These are phyloP conservation scores for Acestrorhynchus altus DNA, from an alignment of 2,797 vertebrate genomes.

Conservation along the genomic window DNA sequence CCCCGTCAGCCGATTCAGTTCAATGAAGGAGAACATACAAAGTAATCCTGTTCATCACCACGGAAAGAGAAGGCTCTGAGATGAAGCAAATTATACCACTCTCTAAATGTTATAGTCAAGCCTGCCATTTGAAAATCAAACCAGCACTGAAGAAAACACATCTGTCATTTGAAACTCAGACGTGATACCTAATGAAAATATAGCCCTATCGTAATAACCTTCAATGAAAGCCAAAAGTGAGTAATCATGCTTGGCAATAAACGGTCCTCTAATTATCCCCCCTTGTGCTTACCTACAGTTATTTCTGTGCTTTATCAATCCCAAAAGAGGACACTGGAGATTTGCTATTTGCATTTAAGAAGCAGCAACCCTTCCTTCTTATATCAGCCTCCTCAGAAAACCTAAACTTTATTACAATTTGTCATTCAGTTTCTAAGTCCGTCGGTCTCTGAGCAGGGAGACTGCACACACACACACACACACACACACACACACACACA, in stretches of 20 bases:
- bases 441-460: not conserved
- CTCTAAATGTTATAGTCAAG: not conserved
- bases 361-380: not conserved
- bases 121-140: not conserved
- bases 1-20: conserved; percentile 15
- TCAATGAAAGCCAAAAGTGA: not conserved
- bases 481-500: too few relatives aligned
- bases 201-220: not conserved
- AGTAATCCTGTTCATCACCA: conserved; percentile 21
- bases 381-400: not conserved
- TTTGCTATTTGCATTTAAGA: not conserved
- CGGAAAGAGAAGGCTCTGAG: not conserved
- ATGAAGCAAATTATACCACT: conserved; percentile 15
- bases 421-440: conserved; percentile 1
- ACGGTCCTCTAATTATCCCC: not conserved
- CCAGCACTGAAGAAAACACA: not conserved
- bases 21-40: conserved; percentile 37
- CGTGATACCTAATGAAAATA: not conserved
- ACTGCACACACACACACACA: too few relatives aligned
- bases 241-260: not conserved
- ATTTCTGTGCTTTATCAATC: not conserved
- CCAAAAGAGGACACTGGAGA: not conserved
- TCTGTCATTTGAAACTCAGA: not conserved
- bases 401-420: not conserved
- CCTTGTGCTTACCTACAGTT: not conserved